Conservation (phyloP, 2,113 vertebrate species). For the Centropus bengalensis region DNA sequence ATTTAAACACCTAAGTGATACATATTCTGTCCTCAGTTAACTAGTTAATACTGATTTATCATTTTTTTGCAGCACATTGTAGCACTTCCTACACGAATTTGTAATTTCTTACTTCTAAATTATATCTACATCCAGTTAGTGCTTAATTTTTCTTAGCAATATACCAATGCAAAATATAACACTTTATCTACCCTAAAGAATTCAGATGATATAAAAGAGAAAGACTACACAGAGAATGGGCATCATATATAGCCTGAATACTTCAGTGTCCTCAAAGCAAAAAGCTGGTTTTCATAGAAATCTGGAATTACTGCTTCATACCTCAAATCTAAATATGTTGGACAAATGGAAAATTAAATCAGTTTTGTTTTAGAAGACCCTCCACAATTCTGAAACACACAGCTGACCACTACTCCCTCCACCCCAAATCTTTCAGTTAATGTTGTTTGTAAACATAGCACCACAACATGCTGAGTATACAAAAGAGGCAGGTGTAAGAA, state of each 20-base stretch:
- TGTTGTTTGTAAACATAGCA: background rate
- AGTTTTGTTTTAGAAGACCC: background rate
- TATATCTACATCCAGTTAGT: background rate
- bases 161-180: background rate
- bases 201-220: background rate
- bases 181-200: background rate
- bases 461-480: rapidly evolving
- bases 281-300: background rate
- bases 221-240: rapidly evolving
- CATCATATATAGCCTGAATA: background rate
- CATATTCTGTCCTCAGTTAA: background rate
- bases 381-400: background rate
- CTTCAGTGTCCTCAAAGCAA: background rate
- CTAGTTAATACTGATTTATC: background rate
- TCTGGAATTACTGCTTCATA: background rate
- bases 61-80: too few species aligned
- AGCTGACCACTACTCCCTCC: too few species aligned
- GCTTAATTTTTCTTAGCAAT: background rate
- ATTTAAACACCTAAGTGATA: background rate
- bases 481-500: background rate
- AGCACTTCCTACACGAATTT: background rate
- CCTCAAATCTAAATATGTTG: background rate
- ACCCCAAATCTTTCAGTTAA: background rate
- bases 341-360: background rate
- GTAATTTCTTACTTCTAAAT: background rate